Base-by-base conservation (phyloP, 1,140 invertebrate genomes). In the Brachionus paranguensis region DNA sequence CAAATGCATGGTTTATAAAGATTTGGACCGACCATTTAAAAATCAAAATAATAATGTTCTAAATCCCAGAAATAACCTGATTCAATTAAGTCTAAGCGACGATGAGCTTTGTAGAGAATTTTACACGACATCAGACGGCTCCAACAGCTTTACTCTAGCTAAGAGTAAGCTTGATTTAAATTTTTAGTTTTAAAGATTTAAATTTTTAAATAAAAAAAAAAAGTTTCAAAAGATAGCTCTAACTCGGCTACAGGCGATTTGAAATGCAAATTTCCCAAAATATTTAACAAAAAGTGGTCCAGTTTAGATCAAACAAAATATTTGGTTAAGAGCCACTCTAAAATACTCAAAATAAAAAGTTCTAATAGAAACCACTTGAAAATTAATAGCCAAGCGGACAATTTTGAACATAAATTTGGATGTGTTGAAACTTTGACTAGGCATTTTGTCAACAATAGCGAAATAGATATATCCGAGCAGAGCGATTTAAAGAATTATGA, bases 101-200 rank as follows among this genome's bases (percentile, higher is more conserved):
- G 72, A 76, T 76, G 78, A 81, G 43, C 60, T 81, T 68, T 81
- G 78, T 29, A 47, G 72, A 24, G 72, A 76, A 27, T 76, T 50
- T 50, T 76, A 76, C 47, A 24, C 45, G 5, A 76, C 72, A 14
- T 50, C 43, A n/a, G 72, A 76, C 24, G 72, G 72, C 4, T 47
- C 72, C 10, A 76, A 76, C 27, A 76, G 72, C 5, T 76, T 76
- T 24, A 50, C 43, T 47, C n/a, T 76, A 27, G 72, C 43, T 50
- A 76, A 76, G 33, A 53, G 70, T 74, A 17, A 4, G 12, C 7
- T 37, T 70, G 10, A 33, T 12, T 37, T 70, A n/a, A 24, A 10
- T 33, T n/a, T 70, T 37, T 33, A 8, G 12, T 17, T 12, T 29
- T n/a, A 4, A 37, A 33, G 11, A 41, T 65, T 37, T 37, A 47